phyloP scores from a whole-genome alignment of 2,888 invertebrate species.

The Anorthoa munda region DNA sequence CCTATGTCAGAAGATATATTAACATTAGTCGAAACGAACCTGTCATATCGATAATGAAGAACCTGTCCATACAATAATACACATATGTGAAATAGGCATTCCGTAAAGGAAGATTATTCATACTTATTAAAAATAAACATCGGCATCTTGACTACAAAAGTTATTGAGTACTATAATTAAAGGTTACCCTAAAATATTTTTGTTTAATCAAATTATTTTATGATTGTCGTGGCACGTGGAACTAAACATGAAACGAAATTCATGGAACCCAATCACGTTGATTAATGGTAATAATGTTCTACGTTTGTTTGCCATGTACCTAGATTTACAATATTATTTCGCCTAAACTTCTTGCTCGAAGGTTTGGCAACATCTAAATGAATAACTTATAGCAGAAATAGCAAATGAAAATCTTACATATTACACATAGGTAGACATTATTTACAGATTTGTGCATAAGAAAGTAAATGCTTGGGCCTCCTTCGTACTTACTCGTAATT shows the following conservation, averaged over 20 bases:
- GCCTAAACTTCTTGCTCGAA: not conserved
- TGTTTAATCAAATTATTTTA: not conserved
- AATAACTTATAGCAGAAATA: not conserved
- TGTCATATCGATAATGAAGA: conserved; percentile 1
- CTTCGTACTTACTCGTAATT: not conserved
- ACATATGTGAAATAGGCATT: no score
- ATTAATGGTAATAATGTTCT: not conserved
- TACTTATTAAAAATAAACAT: no score
- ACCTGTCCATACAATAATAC: not conserved
- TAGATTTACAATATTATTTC: not conserved
- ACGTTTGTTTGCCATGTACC: not conserved
- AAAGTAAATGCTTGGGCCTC: not conserved
- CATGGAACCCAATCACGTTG: not conserved
- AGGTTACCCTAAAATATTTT: not conserved
- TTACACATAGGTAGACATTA: no score
- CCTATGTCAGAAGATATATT: not conserved
- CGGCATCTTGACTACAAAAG: no score
- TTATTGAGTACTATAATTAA: not conserved
- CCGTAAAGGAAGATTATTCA: no score
- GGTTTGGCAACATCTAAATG: not conserved
- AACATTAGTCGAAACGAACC: not conserved
- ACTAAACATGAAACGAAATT: conserved; percentile 5
- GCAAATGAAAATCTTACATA: not conserved
- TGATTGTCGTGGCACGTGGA: not conserved
- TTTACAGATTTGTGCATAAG: not conserved